Evolutionary conservation across 2,797 vertebrate genomes (phyloP), one percentile per base, ranked within the genome.

Genomic region (Gambusia yucatana): DNA sequence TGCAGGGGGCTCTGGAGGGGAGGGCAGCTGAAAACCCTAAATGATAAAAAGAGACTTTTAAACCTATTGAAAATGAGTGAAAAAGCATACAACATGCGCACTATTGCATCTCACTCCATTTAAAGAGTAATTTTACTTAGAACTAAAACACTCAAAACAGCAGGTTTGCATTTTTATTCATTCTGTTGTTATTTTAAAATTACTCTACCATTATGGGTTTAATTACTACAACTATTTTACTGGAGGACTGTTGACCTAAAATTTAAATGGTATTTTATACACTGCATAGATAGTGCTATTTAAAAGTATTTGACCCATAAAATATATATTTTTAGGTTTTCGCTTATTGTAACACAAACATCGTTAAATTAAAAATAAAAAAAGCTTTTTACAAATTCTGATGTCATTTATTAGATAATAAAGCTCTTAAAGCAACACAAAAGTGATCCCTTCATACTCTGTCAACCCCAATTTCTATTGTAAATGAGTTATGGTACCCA

Each of bases 1-100:
- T 0, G 98, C 97, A 91, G 99, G 99, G 86, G 99, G 97, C 95
- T 99, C 98, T 89, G 99, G 98, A 28, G 98, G 98, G 81, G 97
- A 98, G 6, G 98, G 99, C 91, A 99, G 93, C 95, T 98, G 98
- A 92, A 99, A 99, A 77, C 98, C 98, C 98, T 99, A 55, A 0
- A 25, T 9, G 81, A 5, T 87, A 76, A 81, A 48, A 0, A 78
- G 73, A 83, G 4, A 77, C 3, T 30, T 36, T 88, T 48, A 83
- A 41, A 73, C 0, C 1, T 9, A 16, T 30, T 46, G 25, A 43
- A 28, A 10, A 55, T 6, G 22, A 20, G 33, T 39, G 5, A 72
- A 28, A 8, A 28, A 14, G 13, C 9, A 7, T 14, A 39, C 14
- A 0, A 65, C 28, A 4, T 7, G 2, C 1, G n/a, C 16, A 52